These are phyloP conservation scores for Tetraneura akinire DNA, from an alignment of 1,140 invertebrate species.

Conservation along the genomic window DNA sequence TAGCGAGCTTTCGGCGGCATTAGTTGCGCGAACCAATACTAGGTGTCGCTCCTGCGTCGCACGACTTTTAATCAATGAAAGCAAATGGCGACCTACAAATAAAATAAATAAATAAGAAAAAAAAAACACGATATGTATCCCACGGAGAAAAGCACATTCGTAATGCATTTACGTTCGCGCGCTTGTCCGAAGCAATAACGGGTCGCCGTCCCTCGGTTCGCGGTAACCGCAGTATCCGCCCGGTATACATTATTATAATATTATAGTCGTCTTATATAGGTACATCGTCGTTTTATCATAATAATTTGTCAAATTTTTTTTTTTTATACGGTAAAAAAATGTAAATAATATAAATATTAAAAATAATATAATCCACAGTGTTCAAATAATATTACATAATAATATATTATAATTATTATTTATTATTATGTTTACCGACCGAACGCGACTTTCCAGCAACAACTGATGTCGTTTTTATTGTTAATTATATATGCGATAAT, in stretches of 20 bases:
- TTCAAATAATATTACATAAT: too few relatives aligned
- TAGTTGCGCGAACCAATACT: constrained; percentile 41
- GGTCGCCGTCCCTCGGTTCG: too few relatives aligned
- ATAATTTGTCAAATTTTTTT: too few relatives aligned
- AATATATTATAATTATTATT: too few relatives aligned
- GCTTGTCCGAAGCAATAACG: neutral
- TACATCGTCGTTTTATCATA: neutral
- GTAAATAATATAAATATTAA: too few relatives aligned
- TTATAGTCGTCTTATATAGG: neutral
- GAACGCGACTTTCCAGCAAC: too few relatives aligned
- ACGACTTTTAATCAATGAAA: constrained; percentile 47
- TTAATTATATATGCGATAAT: too few relatives aligned
- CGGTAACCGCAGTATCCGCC: too few relatives aligned
- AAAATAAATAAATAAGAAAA: neutral
- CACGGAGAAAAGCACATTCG: neutral
- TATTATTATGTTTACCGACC: too few relatives aligned
- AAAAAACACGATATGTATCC: neutral
- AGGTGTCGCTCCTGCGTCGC: constrained; percentile 34
- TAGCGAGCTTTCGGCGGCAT: neutral
- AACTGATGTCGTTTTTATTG: too few relatives aligned
- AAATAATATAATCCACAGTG: too few relatives aligned
- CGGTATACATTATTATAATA: neutral
- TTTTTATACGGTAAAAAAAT: too few relatives aligned
- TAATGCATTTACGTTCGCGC: neutral
- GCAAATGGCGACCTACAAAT: constrained; percentile 45